These are phyloP conservation scores for Pangasius macronema DNA, from an alignment of 2,797 vertebrate species.

Conservation along the genomic window DNA sequence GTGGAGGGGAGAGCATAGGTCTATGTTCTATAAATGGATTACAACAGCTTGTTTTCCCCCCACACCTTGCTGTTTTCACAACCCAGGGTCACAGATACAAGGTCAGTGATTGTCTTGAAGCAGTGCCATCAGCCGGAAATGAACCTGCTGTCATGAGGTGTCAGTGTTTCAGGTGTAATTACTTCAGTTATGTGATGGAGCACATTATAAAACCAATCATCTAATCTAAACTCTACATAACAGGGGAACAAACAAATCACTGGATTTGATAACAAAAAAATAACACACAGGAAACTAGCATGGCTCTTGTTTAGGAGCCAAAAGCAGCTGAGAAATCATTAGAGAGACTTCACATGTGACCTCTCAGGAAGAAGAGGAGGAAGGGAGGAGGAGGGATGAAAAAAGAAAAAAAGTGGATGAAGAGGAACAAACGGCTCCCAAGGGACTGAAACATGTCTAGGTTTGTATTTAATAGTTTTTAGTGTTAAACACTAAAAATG, in stretches of 20 bases:
- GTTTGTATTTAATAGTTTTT: neutral
- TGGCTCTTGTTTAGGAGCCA: constrained; percentile 52
- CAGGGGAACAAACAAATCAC: constrained; percentile 47
- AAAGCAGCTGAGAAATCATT: constrained; percentile 60
- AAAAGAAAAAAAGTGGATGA: constrained; percentile 15
- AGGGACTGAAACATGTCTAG: neutral
- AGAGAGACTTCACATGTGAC: constrained; percentile 49
- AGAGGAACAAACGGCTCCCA: constrained; percentile 23
- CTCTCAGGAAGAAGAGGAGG: constrained; percentile 48
- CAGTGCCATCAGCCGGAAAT: constrained; percentile 20
- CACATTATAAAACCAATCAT: neutral
- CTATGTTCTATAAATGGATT: constrained; percentile 50
- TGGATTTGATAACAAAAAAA: constrained; percentile 59
- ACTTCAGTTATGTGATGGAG: constrained; percentile 14
- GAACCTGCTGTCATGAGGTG: constrained; percentile 19
- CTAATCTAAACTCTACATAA: neutral
- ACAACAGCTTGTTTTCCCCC: constrained; percentile 37
- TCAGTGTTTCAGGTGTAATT: constrained; percentile 18
- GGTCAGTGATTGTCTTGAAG: constrained; percentile 40
- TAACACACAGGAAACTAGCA: constrained; percentile 30
- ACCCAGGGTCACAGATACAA: constrained; percentile 40
- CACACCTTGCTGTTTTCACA: constrained; percentile 44
- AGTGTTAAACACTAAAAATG: neutral
- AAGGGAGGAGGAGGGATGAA: constrained; percentile 35
- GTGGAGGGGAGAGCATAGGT: constrained; percentile 28